Conservation (phyloP, 1,140 invertebrate species). For the Solenopsis fugax region DNA sequence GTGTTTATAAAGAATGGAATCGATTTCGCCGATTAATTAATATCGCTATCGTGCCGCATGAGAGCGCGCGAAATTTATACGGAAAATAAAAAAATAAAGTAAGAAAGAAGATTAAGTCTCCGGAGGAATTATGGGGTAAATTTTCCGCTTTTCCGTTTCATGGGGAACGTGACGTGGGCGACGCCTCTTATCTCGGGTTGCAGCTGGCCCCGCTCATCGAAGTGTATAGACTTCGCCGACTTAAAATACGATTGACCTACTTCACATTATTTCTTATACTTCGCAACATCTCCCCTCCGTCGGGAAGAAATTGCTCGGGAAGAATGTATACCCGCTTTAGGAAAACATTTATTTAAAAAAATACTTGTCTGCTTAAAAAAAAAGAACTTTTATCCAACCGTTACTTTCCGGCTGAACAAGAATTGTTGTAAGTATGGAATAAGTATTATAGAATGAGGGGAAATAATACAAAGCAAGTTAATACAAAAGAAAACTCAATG, state of each 20-base stretch:
- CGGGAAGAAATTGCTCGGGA: conserved; percentile 7
- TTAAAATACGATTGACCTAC: conserved; percentile 76
- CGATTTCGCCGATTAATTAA: conserved; percentile 15
- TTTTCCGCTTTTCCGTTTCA: conserved; percentile 27
- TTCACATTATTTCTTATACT: conserved; percentile 72
- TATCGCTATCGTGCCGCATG: neutral
- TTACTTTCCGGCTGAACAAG: neutral
- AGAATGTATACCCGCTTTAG: neutral
- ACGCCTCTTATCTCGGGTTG: conserved; percentile 78
- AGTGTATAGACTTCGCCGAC: conserved; percentile 74
- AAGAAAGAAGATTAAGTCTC: neutral
- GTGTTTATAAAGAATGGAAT: neutral
- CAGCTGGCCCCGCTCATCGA: conserved; percentile 79
- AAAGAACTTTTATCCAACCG: neutral
- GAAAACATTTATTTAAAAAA: conserved; percentile 19
- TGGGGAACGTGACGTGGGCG: conserved; percentile 52
- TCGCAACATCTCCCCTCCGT: neutral
- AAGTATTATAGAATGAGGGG: too few relatives aligned
- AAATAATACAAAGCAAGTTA: too few relatives aligned
- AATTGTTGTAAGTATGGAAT: neutral
- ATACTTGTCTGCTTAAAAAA: neutral
- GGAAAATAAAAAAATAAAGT: neutral
- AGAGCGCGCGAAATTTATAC: conserved; percentile 17
- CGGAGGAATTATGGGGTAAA: conserved; percentile 30
- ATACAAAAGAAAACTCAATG: too few relatives aligned